These are phyloP conservation scores for Morus bassanus DNA, from an alignment of 2,797 vertebrate species.

Conservation along the genomic window DNA sequence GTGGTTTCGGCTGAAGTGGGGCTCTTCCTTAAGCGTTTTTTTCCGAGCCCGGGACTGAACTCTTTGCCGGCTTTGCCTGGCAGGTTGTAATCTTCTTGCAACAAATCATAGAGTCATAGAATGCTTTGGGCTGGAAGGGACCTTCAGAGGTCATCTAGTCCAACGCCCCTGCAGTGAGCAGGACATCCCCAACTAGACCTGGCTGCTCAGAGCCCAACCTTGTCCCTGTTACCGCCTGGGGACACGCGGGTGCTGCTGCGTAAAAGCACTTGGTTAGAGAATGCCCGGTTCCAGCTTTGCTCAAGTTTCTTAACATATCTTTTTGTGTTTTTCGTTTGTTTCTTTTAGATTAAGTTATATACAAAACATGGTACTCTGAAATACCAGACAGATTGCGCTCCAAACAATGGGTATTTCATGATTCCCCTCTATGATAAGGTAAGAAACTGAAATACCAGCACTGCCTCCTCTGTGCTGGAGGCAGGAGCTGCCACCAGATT, in stretches of 20 bases:
- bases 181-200: no score
- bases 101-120: no score
- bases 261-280: background rate
- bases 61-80: background rate
- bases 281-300: background rate
- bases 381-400: slow-evolving; percentile 97
- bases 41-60: background rate
- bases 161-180: no score
- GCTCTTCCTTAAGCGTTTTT: no score
- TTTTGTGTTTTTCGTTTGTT: background rate
- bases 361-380: slow-evolving; percentile 97
- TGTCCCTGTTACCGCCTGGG: background rate
- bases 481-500: background rate
- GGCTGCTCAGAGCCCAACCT: no score
- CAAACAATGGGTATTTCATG: slow-evolving; percentile 99
- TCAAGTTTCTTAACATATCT: background rate
- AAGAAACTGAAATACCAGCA: background rate
- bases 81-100: rapidly evolving
- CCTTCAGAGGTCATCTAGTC: no score
- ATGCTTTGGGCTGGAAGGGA: no score
- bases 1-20: no score
- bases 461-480: background rate
- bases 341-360: slow-evolving; percentile 90
- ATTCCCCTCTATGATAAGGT: slow-evolving; percentile 99
- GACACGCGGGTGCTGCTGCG: background rate